Conservation (phyloP, 2,113 vertebrate species). For the Chaetops frenatus region DNA sequence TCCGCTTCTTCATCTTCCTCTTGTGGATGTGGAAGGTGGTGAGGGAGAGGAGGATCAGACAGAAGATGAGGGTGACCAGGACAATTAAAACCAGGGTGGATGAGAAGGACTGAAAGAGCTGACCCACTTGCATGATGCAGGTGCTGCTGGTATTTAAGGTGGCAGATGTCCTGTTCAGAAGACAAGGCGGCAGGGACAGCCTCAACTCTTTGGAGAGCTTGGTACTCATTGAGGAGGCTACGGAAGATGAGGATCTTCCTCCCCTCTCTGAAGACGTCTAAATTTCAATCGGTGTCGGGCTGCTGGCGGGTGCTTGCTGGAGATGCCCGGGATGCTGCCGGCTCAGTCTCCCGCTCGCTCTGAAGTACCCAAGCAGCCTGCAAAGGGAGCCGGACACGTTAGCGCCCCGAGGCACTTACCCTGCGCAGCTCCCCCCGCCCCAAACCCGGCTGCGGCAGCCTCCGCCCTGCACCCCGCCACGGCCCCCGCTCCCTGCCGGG, state of each 20-base stretch:
- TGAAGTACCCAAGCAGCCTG: conserved; percentile 48
- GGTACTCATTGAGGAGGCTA: conserved; percentile 83
- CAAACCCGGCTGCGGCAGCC: not conserved
- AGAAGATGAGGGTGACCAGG: conserved; percentile 87
- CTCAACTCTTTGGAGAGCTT: conserved; percentile 80
- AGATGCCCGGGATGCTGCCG: not conserved
- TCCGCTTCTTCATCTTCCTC: conserved; percentile 92
- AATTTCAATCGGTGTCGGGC: not conserved
- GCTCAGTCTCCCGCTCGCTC: conserved; percentile 21
- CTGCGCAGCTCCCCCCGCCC: not conserved
- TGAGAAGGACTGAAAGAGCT: conserved; percentile 88
- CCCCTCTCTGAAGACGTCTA: conserved; percentile 25
- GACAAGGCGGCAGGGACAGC: conserved; percentile 80
- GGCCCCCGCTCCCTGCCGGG: not conserved
- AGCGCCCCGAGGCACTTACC: not conserved
- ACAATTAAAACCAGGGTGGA: conserved; percentile 92
- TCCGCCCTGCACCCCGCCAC: not conserved
- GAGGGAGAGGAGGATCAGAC: conserved; percentile 89
- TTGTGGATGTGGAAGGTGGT: conserved; percentile 96
- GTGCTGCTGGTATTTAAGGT: conserved; percentile 73
- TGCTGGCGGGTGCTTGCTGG: not conserved
- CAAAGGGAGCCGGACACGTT: conserved; percentile 60
- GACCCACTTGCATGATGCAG: conserved; percentile 86
- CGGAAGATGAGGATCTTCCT: conserved; percentile 59
- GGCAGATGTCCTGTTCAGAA: conserved; percentile 78